Base-by-base conservation (phyloP, 2,797 vertebrate genomes). In the Oophaga sylvatica region DNA sequence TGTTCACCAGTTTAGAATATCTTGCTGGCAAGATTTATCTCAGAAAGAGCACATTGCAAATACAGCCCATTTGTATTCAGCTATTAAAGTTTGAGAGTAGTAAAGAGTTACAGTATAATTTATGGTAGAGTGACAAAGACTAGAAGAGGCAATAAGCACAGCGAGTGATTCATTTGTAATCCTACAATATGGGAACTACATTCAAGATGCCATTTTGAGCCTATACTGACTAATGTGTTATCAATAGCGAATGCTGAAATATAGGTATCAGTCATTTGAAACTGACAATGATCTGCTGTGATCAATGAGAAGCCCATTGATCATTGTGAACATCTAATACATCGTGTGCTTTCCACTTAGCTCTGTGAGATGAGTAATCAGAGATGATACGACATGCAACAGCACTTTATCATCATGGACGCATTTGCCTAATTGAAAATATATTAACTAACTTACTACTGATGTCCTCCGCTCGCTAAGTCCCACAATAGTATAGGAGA, bases 111-210 rank as follows among this genome's bases (percentile, higher is more conserved):
- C 77, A 85, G 77, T 90, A 89, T 92, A 92, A 93, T 93, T 93
- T 92, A 93, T 90, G 90, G 83, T 75, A 12, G 31, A 91, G n/a
- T 90, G 88, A 91, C 22, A 26, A 83, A 90, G 87, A 90, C 82
- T 91, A 83, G 90, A 92, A 92, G 84, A 92, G 76, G 89, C 83
- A 91, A 92, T 93, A 93, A 93, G 80, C 87, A 92, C 80, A 90
- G 85, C 90, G 89, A 92, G 91, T 92, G 90, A 92, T 92, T 93
- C 71, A 92, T 93, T 90, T 91, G 31, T 79, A 85, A 90, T 26
- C 90, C 92, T 91, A 90, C 90, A 91, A 91, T 90, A 91, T 91
- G 92, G 81, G 62, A 90, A 80, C 71, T 91, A 88, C 85, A 87
- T 90, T 89, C 90, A 89, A 89, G 62, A 78, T 91, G 78, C 57